A percentile compares a stretch with the other conserved stretches of the same genome.
These are phyloP conservation scores for Stratiomys singularior DNA, from an alignment of 2,888 invertebrate genomes.

Conservation along the genomic window DNA sequence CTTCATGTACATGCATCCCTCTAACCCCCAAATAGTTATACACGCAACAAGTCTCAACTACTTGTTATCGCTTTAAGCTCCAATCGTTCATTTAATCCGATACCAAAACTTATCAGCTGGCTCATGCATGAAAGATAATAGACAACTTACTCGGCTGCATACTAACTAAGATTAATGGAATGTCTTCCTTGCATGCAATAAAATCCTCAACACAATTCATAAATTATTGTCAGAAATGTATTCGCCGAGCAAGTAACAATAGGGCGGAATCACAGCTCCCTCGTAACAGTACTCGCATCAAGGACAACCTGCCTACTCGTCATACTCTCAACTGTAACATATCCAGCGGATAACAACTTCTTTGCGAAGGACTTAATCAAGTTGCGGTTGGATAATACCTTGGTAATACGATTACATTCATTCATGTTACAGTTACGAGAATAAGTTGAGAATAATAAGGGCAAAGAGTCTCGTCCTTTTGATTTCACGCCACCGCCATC, in stretches of 20 bases:
- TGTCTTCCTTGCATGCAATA: not conserved
- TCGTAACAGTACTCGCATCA: not conserved
- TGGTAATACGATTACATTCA: conserved; percentile 35
- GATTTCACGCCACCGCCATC: conserved; percentile 10
- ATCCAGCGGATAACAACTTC: not conserved
- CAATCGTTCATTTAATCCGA: not conserved
- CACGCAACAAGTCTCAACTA: too few relatives aligned
- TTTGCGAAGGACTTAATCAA: conserved; percentile 34
- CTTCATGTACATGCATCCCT: too few relatives aligned
- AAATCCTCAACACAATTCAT: not conserved
- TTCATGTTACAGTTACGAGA: conserved; percentile 23
- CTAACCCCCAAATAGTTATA: too few relatives aligned
- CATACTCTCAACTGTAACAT: not conserved
- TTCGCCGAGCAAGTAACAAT: not conserved
- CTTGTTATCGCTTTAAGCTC: not conserved
- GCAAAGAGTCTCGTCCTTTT: conserved; percentile 23
- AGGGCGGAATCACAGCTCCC: not conserved
- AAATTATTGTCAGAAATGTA: not conserved
- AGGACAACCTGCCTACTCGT: not conserved
- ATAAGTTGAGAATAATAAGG: conserved; percentile 32
- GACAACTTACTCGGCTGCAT: not conserved
- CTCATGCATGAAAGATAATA: conserved; percentile 3
- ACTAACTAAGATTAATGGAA: not conserved
- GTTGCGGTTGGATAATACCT: conserved; percentile 35
- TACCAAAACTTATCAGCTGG: not conserved